Evolutionary conservation across 53 echinoderm and acorn worm genomes (phyloP), one percentile per base, ranked within the genome.

Genomic region (Apostichopus leukothele): DNA sequence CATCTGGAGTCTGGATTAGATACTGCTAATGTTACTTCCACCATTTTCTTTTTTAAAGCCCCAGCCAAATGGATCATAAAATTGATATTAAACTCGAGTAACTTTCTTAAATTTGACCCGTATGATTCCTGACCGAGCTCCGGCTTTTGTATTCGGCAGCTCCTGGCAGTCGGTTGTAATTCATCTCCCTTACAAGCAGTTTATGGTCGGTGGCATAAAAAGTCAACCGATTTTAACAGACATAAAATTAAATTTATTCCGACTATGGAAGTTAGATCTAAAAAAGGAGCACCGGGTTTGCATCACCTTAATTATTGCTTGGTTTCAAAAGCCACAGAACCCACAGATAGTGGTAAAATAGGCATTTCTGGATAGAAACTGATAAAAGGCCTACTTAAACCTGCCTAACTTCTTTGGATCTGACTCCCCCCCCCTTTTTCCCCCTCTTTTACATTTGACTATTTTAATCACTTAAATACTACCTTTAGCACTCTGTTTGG

Each of bases 31-130:
- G 71, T 71, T 71, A 19, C 71, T 18, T n/a, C 16, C 71, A 18
- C 71, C 20, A 19, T 39, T 39, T 39, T 39, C 1, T 39, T 39
- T 39, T 71, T 71, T 71, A 71, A 71, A 71, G 71, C 20, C 71
- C 71, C 71, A 71, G 71, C 18, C 71, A 19, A 39, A 71, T 71
- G 71, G 71, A 71, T 71, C 71, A 71, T 71, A 71, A 71, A 71
- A 71, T 14, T 19, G 71, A 13, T 18, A 71, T 18, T 71, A 71
- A 71, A 71, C 71, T n/a, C 20, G 1, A 71, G n/a, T n/a, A 71
- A 71, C 71, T 71, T 18, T 14, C 39, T 6, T 71, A 71, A 71
- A 71, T 71, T n/a, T 71, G 71, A 19, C 71, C 71, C 20, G 16
- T 1, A 18, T 71, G 71, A 71, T 16, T 18, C 71, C 20, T n/a